Base-by-base conservation (phyloP, 2,797 vertebrate species). In the Acanthopagrus latus region DNA sequence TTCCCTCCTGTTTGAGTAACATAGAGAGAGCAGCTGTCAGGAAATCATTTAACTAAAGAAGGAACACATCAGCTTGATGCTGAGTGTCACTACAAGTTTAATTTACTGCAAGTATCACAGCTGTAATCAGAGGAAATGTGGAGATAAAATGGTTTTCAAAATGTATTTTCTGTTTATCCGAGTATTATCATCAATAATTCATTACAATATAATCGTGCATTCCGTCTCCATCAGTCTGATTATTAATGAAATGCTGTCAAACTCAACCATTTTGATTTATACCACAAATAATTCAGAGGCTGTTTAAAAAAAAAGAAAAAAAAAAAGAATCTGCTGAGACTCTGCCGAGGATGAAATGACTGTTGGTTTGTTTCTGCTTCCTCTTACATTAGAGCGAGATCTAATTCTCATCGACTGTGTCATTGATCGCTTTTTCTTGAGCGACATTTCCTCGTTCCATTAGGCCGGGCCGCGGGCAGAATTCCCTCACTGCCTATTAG, bases 401-500 rank as follows among this genome's bases (percentile, higher is more conserved):
- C 70, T 58, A 81, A 76, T 90, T 91, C 55, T 41, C 73, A 80
- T 78, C 2, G 81, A 83, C 18, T 20, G 38, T 18, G 33, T 54
- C 66, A 87, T 85, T 47, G 86, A 86, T 86, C 33, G 71, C 44
- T 14, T 41, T 41, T 57, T 63, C 71, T 58, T 69, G 57, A 75
- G 63, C 38, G 55, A 75, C 81, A 78, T 86, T 83, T 87, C 65
- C 80, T 79, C 1, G 14, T 85, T 81, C 52, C 79, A 63, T 84
- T 84, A 83, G 71, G 54, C 12, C 21, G 68, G 38, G 68, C 80
- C 75, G 57, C 17, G 23, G 81, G 85, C 74, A 33, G 76, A 73
- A 80, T 82, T 81, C 80, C 64, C 68, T 81, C 77, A 56, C 51
- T 7, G 56, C 74, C 74, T 72, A 65, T 90, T 85, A 84, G 67